These are phyloP conservation scores for Sebastes elongatus DNA, from an alignment of 2,797 vertebrate genomes.

Conservation along the genomic window DNA sequence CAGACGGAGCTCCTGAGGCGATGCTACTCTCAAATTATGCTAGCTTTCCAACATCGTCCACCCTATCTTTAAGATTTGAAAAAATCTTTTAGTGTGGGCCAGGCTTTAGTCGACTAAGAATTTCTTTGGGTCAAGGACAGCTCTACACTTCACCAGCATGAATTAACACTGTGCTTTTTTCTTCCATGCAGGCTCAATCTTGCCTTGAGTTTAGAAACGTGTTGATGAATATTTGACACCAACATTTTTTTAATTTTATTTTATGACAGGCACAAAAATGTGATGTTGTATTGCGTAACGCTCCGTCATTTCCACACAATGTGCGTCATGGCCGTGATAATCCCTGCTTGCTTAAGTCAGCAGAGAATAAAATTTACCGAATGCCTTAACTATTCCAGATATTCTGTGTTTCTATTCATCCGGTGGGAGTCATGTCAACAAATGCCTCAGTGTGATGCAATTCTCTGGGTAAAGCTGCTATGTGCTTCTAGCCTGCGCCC, in stretches of 20 bases:
- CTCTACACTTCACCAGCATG: not conserved
- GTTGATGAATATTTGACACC: not conserved
- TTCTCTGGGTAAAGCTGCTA: slow-evolving; percentile 21
- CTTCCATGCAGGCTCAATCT: slow-evolving; percentile 6
- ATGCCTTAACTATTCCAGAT: slow-evolving; percentile 57
- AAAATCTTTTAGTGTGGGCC: too few species aligned
- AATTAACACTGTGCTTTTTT: not conserved
- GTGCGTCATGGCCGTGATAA: slow-evolving; percentile 14
- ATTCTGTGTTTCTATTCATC: slow-evolving; percentile 61
- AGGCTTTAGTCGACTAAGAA: too few species aligned
- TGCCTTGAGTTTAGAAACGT: not conserved
- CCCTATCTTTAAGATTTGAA: too few species aligned
- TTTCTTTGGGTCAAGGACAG: too few species aligned
- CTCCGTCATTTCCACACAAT: not conserved
- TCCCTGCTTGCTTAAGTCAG: slow-evolving; percentile 32
- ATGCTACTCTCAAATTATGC: too few species aligned
- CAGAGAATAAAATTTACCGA: slow-evolving; percentile 54
- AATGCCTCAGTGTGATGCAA: slow-evolving; percentile 54
- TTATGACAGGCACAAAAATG: slow-evolving; percentile 24
- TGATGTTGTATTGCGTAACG: slow-evolving; percentile 32
- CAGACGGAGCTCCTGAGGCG: too few species aligned
- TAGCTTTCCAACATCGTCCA: too few species aligned
- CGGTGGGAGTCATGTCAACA: slow-evolving; percentile 36
- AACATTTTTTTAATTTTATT: not conserved
- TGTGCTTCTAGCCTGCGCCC: not conserved